Evolutionary conservation across 2,797 vertebrate species (phyloP).

Genomic region (Lepidocolaptes lacrymiger): DNA sequence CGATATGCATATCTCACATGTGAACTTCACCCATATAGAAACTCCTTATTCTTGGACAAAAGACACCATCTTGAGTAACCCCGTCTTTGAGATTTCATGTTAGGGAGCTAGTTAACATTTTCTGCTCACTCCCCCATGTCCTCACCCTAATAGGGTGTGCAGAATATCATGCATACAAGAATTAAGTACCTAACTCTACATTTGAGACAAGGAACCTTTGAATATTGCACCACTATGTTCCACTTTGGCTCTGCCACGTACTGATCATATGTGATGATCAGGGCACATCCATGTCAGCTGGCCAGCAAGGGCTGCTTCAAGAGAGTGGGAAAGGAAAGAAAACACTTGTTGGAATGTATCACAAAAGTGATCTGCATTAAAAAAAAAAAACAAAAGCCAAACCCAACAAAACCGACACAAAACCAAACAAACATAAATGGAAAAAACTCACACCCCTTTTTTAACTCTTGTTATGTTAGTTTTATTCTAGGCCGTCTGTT

Average conservation of each 20-base stretch:
- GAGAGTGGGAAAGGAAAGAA: not conserved
- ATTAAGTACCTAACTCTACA: not conserved
- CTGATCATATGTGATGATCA: not conserved
- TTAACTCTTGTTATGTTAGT: not conserved
- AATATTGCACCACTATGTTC: not conserved
- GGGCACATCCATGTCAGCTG: not conserved
- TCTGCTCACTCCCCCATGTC: not conserved
- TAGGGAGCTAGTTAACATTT: not conserved
- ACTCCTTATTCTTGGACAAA: not conserved
- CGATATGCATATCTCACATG: not conserved
- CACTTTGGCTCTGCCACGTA: not conserved
- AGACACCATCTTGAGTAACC: not conserved
- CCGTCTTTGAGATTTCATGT: not conserved
- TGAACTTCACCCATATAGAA: not conserved
- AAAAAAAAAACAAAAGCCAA: not conserved
- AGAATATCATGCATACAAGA: not conserved
- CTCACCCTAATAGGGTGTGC: not conserved
- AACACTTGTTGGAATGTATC: not conserved
- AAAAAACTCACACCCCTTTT: fast-evolving
- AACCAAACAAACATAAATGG: not conserved
- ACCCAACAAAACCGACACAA: not conserved
- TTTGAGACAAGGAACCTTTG: not conserved
- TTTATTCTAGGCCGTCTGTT: not conserved
- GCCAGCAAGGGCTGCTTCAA: not conserved
- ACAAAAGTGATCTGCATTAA: not conserved